These are phyloP conservation scores for Clavelina lepadiformis DNA, from an alignment of 23 tunicate species.

Conservation along the genomic window DNA sequence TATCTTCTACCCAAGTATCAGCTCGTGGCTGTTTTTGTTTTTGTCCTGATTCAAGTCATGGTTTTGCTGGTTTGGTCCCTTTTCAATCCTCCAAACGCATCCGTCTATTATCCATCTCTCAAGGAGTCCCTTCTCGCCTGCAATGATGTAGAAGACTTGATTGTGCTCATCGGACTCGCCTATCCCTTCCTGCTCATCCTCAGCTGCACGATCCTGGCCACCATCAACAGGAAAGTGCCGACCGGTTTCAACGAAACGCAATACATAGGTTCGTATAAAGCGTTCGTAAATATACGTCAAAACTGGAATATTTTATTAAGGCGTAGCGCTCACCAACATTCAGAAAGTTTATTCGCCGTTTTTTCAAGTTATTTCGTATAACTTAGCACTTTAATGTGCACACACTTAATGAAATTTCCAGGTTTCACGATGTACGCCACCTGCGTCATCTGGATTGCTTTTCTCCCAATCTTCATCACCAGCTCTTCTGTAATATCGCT, in stretches of 20 bases:
- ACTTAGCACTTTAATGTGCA: no score
- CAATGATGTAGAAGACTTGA: background rate
- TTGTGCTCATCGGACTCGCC: slow-evolving; percentile 14
- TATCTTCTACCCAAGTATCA: slow-evolving; percentile 52
- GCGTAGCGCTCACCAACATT: no score
- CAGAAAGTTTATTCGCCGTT: no score
- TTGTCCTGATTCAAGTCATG: slow-evolving; percentile 48
- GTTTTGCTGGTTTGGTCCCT: slow-evolving; percentile 52
- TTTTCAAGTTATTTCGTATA: no score
- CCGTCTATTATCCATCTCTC: slow-evolving; percentile 23
- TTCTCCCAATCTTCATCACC: slow-evolving; percentile 53
- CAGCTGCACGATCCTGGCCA: slow-evolving; percentile 42
- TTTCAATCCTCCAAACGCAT: slow-evolving; percentile 14
- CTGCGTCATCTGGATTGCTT: slow-evolving; percentile 77
- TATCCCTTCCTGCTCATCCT: slow-evolving; percentile 40
- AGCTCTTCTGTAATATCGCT: slow-evolving; percentile 25
- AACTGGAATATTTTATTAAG: no score
- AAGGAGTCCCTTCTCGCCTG: slow-evolving; percentile 37
- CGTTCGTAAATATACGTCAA: no score
- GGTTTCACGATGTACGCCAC: slow-evolving; percentile 83
- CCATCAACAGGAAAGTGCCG: slow-evolving; percentile 41
- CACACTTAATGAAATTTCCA: slow-evolving; percentile 14
- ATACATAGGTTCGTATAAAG: slow-evolving; percentile 58
- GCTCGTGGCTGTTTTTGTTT: slow-evolving; percentile 19
- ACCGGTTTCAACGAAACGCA: slow-evolving; percentile 52